Conservation (phyloP, 2,797 vertebrate species). For the Epinephelus coioides region DNA sequence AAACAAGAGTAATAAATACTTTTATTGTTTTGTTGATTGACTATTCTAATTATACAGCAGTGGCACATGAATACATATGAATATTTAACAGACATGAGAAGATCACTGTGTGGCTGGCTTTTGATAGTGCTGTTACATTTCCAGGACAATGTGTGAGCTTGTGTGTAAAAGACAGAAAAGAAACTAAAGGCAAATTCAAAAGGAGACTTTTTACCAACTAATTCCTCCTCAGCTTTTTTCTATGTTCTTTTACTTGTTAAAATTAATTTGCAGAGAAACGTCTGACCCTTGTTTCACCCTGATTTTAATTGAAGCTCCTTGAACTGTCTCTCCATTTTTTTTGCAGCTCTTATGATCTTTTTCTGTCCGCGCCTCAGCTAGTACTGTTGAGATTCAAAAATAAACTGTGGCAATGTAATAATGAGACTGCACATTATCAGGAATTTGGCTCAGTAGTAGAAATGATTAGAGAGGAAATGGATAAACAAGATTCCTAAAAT, state of each 20-base stretch:
- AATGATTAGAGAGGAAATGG: not conserved
- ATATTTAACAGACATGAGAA: conserved; percentile 2
- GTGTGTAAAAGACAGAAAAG: not conserved
- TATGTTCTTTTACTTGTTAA: not conserved
- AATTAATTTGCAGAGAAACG: not conserved
- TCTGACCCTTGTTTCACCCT: not conserved
- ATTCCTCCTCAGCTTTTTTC: not conserved
- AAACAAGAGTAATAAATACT: conserved; percentile 52
- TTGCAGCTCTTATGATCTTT: not conserved
- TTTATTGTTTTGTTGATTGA: conserved; percentile 35
- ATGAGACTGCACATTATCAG: not conserved
- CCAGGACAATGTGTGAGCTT: not conserved
- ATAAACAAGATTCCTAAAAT: not conserved
- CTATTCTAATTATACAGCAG: conserved; percentile 14
- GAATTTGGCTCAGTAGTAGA: not conserved
- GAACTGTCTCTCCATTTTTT: not conserved
- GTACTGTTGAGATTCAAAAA: not conserved
- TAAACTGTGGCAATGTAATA: not conserved
- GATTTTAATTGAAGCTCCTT: not conserved
- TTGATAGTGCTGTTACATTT: not conserved
- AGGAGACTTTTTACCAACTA: not conserved
- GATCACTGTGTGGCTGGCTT: not conserved
- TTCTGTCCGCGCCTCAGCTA: not conserved
- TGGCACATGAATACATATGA: not conserved
- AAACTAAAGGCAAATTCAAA: not conserved